Conservation (phyloP, 1,140 invertebrate genomes). For the Drosophila baimaii region DNA sequence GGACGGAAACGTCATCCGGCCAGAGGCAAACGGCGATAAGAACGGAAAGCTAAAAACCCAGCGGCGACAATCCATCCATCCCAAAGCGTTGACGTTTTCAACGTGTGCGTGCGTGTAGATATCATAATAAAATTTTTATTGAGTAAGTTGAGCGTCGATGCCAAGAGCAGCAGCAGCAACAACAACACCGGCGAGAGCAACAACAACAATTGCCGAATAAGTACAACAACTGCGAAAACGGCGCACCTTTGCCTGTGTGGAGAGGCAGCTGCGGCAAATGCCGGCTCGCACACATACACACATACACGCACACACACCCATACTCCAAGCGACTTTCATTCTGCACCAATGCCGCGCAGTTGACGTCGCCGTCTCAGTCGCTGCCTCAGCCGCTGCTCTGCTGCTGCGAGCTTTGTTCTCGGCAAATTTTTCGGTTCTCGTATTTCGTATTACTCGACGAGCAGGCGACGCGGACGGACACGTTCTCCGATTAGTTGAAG, state of each 20-base stretch:
- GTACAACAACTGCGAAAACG: conserved; percentile 43
- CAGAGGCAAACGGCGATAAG: conserved; percentile 42
- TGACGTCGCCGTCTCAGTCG: conserved; percentile 29
- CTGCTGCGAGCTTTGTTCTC: conserved; percentile 62
- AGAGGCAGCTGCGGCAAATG: conserved; percentile 62
- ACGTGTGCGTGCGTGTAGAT: conserved; percentile 64
- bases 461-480: conserved; percentile 62
- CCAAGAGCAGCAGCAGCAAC: conserved; percentile 13
- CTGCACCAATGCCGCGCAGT: conserved; percentile 37
- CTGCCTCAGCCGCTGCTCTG: conserved; percentile 24
- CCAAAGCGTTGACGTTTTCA: conserved; percentile 31
- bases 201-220: conserved; percentile 63
- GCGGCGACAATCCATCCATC: conserved; percentile 36
- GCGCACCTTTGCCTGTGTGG: conserved; percentile 25
- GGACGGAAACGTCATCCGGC: conserved; percentile 22
- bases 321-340: conserved; percentile 34
- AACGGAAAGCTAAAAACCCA: conserved; percentile 27
- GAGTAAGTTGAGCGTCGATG: conserved; percentile 75
- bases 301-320: conserved; percentile 20
- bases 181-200: no score
- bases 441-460: conserved; percentile 77
- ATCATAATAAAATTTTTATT: conserved; percentile 84
- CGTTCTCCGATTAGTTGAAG: conserved; percentile 29
- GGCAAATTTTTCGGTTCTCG: conserved; percentile 61
- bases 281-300: conserved; percentile 53